Conservation (phyloP, 2,113 vertebrate genomes). For the Oxyruncus cristatus region DNA sequence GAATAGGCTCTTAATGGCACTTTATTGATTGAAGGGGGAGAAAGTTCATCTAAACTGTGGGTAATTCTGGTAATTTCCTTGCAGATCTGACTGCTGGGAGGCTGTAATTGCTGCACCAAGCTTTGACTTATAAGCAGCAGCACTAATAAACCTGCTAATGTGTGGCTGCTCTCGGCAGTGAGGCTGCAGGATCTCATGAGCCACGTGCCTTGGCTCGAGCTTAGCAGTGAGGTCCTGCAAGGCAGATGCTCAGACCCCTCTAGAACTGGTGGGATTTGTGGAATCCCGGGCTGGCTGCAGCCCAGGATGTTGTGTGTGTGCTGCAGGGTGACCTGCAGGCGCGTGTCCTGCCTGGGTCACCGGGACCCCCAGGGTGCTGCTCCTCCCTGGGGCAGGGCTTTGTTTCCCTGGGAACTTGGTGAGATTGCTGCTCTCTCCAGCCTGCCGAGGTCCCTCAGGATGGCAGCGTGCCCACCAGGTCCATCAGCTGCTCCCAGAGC, state of each 20-base stretch:
- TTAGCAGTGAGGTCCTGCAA: background rate
- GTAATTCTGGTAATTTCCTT: conserved; percentile 4
- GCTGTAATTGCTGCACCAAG: background rate
- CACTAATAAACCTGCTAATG: background rate
- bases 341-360: fast-evolving
- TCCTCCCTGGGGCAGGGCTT: background rate
- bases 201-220: background rate
- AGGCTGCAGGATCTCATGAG: background rate
- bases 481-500: background rate
- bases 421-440: background rate
- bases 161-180: background rate
- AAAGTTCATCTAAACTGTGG: background rate
- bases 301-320: background rate
- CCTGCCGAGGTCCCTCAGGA: background rate
- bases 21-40: background rate
- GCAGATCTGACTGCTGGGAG: background rate
- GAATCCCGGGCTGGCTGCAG: background rate
- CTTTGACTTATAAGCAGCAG: background rate
- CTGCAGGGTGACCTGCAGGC: background rate
- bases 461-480: fast-evolving
- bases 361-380: fast-evolving
- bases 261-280: fast-evolving
- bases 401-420: background rate
- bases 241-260: background rate
- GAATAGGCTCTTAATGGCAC: background rate